Evolutionary conservation across 2,113 vertebrate species (phyloP), one percentile per base, ranked within the genome.

Genomic region (Addax nasomaculatus): DNA sequence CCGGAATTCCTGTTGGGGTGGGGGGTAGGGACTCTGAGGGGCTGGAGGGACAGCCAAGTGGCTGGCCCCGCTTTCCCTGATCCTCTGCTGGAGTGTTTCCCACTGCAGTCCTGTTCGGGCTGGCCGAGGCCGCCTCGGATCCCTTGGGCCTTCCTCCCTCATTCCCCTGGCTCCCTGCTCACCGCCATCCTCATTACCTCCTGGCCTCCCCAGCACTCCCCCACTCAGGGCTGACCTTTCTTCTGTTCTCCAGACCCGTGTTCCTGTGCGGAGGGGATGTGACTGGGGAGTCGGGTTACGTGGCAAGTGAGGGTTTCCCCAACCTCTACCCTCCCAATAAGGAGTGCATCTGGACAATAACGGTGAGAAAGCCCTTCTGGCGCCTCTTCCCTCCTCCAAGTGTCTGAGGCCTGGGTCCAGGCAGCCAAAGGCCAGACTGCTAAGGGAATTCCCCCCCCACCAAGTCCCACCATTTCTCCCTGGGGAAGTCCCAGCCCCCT

Each of bases 291-390:
- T 99, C 99, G 0, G 99, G 99, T 85, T 99, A 99, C 86, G 98
- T 99, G 96, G 99, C 99, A 97, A 99, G 99, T 27, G 99, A 99
- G 96, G 99, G 99, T 15, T 99, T 99, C 98, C 99, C 99, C 53
- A 98, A 97, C 96, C 97, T 97, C 95, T 99, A 99, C 98, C 99
- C 99, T 90, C 98, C 99, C 51, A 99, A 99, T 98, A 99, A 98
- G 83, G 99, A 99, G 96, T 99, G 99, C 98, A 98, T 98, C 98
- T 99, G 99, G 99, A 99, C 99, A 97, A 99, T 99, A 92, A 99
- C 99, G 89, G 99, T 99, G 98, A 98, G 98, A 84, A 53, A 57
- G 8, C 7, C 78, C 29, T 51, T 60, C 76, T 60, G 29, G 25
- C 47, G 39, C n/a, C 36, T 45, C 23, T 2, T 33, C 39, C 30